Base-by-base conservation (phyloP, 2,113 vertebrate genomes). In the Rhinoderma darwinii region DNA sequence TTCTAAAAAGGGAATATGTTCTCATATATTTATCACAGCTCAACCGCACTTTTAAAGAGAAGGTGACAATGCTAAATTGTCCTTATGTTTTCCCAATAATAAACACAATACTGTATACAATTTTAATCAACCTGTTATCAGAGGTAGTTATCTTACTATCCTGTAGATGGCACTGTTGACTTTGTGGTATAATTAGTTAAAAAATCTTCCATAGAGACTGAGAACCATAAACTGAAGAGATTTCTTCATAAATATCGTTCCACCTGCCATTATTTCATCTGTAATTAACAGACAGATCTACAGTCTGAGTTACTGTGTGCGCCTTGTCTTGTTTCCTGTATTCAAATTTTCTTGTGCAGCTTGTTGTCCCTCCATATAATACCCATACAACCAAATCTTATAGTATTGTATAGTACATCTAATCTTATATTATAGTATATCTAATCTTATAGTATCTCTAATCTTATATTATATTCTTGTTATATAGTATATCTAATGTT, bases 91-190 rank as follows among this genome's bases (percentile, higher is more conserved):
- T 17, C 9, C 2, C 12, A 2, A 51, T 27, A 12, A 5, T 27
- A 27, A 1, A 10, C 56, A n/a, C n/a, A n/a, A n/a, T 25, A 61
- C 63, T 8, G 11, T 32, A 17, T 6, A 8, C 1, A 8, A n/a
- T 59, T 20, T 2, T 35, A 35, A 30, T 32, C 63, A 32, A 35
- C 27, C 66, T 35, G 30, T 70, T 35, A 20, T 70, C 18, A 70
- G 32, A 22, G 20, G 68, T 25, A 72, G 37, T 72, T 3, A 2
- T 37, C 20, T 25, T 72, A 20, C 20, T 35, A 35, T 5, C 75
- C 75, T 78, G 47, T 11, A 78, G 75, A 51, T 78, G 44, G 75
- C 75, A 54, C 75, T 78, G 75, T 78, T 78, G 44, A 54, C 54
- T 78, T 51, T 78, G 47, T 51, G 47, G 47, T 35, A 5, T 22